A percentile compares a stretch with the other conserved stretches of the same genome.
Conservation (phyloP, 2,888 invertebrate genomes). For the Eristalis intricaria region DNA sequence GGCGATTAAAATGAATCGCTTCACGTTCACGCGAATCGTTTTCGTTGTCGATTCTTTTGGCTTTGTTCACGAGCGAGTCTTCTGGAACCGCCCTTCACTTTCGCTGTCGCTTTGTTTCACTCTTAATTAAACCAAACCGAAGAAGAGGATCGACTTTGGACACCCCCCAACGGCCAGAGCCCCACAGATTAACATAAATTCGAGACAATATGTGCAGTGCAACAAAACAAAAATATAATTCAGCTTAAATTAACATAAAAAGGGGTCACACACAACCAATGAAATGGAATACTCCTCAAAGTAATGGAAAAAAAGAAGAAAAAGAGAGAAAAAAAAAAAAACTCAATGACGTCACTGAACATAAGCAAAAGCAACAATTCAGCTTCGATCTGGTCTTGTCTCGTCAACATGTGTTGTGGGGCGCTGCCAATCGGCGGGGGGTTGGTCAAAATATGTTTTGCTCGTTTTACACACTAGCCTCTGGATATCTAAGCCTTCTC, state of each 20-base stretch:
- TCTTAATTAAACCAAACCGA: slow-evolving; percentile 30
- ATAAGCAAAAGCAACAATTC: slow-evolving; percentile 48
- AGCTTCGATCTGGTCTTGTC: slow-evolving; percentile 1
- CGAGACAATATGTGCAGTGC: slow-evolving; percentile 2
- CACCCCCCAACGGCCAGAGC: background rate
- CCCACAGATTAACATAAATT: background rate
- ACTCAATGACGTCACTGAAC: slow-evolving; percentile 64
- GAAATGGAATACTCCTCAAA: slow-evolving; percentile 1
- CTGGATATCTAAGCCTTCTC: background rate
- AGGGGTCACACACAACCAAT: slow-evolving; percentile 39
- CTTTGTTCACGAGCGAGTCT: slow-evolving; percentile 42
- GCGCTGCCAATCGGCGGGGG: background rate
- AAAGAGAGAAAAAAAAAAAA: background rate
- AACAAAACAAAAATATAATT: slow-evolving; percentile 27
- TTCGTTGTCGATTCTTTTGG: slow-evolving; percentile 18
- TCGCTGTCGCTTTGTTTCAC: slow-evolving; percentile 44
- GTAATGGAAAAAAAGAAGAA: slow-evolving; percentile 1
- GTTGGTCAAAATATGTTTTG: slow-evolving; percentile 38
- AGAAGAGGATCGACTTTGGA: slow-evolving; percentile 13
- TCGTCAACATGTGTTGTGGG: background rate
- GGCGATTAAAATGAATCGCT: slow-evolving; percentile 33
- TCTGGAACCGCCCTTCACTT: slow-evolving; percentile 64
- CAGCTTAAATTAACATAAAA: slow-evolving; percentile 51
- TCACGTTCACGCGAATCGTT: background rate
- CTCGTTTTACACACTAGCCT: slow-evolving; percentile 11